phyloP scores from a whole-genome alignment of 2,797 vertebrate species.

The Acomys russatus region DNA sequence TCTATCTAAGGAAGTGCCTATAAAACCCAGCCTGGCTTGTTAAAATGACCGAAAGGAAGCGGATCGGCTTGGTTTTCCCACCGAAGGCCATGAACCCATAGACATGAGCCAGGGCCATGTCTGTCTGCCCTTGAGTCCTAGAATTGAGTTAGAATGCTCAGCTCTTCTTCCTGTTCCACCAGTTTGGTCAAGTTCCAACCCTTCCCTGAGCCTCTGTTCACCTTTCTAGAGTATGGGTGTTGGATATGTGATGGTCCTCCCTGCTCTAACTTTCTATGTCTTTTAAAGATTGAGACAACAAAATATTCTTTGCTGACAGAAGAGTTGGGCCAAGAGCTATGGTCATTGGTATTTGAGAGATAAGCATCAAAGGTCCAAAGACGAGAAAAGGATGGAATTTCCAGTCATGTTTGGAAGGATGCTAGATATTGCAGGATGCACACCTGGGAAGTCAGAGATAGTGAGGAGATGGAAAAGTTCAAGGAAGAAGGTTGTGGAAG shows the following conservation, averaged over 20 bases:
- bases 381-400: background rate
- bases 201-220: background rate
- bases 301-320: background rate
- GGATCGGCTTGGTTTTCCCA: background rate
- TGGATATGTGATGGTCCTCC: background rate
- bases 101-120: background rate
- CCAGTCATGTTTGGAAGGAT: background rate
- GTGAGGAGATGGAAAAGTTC: background rate
- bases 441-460: background rate
- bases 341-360: constrained; percentile 7
- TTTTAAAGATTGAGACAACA: constrained; percentile 26
- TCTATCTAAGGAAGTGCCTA: background rate
- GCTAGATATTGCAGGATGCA: background rate
- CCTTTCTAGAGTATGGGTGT: background rate
- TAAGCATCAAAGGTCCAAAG: background rate
- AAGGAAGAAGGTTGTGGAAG: background rate
- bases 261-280: background rate
- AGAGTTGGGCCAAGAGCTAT: background rate
- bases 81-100: background rate
- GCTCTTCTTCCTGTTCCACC: background rate
- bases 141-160: background rate
- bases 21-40: background rate
- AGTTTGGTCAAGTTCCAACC: background rate
- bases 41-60: background rate
- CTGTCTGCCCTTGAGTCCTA: background rate